Conservation (phyloP, 64 coral and sea anemone genomes). For the Platygyra sinensis region DNA sequence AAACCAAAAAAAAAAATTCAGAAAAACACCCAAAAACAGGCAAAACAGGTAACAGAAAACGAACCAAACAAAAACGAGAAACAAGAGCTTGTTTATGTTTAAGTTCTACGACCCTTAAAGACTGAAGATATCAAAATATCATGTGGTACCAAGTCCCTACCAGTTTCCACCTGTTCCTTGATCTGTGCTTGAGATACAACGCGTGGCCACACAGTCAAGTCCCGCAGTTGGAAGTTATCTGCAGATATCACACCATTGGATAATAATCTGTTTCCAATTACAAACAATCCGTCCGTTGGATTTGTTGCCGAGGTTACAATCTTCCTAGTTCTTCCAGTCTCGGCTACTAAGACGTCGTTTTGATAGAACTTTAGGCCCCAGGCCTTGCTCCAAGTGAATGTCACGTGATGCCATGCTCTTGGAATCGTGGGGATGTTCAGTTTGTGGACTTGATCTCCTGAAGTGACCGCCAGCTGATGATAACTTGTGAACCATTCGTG, state of each 20-base stretch:
- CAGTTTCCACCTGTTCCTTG: not conserved
- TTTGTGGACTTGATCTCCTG: not conserved
- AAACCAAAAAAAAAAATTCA: too few species aligned
- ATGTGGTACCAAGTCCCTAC: not conserved
- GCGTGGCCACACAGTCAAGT: slow-evolving; percentile 17
- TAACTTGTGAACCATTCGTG: not conserved
- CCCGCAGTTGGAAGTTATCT: not conserved
- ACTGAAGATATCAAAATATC: not conserved
- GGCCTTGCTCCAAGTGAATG: not conserved
- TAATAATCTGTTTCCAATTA: slow-evolving; percentile 12
- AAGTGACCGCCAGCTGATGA: not conserved
- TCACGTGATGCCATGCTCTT: not conserved
- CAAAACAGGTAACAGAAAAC: not conserved
- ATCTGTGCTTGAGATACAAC: not conserved
- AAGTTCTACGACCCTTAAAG: too few species aligned
- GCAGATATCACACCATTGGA: not conserved
- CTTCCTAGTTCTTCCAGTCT: not conserved
- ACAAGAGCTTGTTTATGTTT: not conserved
- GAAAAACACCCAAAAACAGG: not conserved
- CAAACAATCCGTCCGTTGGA: not conserved
- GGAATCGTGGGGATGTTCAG: not conserved
- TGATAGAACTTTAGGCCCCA: slow-evolving; percentile 18
- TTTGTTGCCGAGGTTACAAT: not conserved
- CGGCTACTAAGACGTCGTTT: not conserved
- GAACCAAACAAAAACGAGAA: too few species aligned